These are phyloP conservation scores for Dendrolimus houi DNA, from an alignment of 2,888 invertebrate genomes.

Conservation along the genomic window DNA sequence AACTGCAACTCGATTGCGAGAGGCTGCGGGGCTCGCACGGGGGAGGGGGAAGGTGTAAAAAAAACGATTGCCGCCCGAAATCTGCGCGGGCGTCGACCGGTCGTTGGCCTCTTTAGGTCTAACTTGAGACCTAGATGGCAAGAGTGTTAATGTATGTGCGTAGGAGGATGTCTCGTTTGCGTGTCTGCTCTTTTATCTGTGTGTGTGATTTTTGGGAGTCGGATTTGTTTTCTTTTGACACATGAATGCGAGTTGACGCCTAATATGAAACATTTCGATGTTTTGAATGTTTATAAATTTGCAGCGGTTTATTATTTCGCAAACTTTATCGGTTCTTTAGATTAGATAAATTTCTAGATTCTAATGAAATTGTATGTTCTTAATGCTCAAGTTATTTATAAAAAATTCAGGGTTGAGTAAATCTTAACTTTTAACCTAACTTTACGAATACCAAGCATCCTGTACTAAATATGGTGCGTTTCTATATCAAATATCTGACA, in stretches of 20 bases:
- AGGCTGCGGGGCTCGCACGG: constrained; percentile 28
- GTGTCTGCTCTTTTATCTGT: background rate
- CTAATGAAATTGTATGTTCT: too few relatives aligned
- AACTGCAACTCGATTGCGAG: constrained; percentile 69
- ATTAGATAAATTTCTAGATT: too few relatives aligned
- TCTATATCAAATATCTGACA: too few relatives aligned
- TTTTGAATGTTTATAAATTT: too few relatives aligned
- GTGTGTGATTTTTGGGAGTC: constrained; percentile 3
- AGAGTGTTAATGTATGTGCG: constrained; percentile 16
- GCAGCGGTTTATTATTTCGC: too few relatives aligned
- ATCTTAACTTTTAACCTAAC: too few relatives aligned
- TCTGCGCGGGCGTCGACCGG: constrained; percentile 67
- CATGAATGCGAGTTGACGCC: background rate
- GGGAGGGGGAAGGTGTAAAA: constrained; percentile 19
- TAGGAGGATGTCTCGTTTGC: constrained; percentile 9
- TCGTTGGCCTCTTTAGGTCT: constrained; percentile 50
- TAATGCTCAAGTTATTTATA: too few relatives aligned
- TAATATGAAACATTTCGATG: too few relatives aligned
- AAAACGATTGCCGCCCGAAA: constrained; percentile 51
- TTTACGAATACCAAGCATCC: too few relatives aligned
- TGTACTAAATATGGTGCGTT: too few relatives aligned
- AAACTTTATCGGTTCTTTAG: too few relatives aligned
- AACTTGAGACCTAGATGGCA: constrained; percentile 32
- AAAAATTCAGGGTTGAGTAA: too few relatives aligned
- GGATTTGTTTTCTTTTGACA: background rate